phyloP scores from a whole-genome alignment of 2,113 vertebrate genomes.

The Catharus fuscescens region DNA sequence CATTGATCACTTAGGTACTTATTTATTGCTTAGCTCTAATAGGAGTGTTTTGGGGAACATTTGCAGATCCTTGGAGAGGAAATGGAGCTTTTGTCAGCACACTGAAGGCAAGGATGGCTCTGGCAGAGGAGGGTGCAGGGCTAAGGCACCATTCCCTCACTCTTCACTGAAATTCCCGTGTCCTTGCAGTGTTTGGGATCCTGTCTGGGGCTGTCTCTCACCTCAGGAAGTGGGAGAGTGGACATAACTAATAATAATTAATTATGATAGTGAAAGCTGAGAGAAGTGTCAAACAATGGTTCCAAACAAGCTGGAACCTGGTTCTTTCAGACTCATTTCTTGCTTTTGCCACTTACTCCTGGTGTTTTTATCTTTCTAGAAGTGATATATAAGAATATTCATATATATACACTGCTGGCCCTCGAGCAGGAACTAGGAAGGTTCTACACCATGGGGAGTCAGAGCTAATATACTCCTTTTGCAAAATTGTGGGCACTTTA shows the following conservation, averaged over 20 bases:
- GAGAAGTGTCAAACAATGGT: neutral
- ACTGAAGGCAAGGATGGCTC: neutral
- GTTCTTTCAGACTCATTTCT: neutral
- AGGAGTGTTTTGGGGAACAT: neutral
- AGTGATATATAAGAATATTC: neutral
- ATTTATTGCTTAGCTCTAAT: neutral
- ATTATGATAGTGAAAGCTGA: neutral
- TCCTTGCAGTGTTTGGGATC: neutral
- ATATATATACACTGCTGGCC: fast-evolving
- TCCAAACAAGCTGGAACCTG: neutral
- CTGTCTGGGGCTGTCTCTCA: neutral
- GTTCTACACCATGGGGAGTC: neutral
- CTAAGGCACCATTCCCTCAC: neutral
- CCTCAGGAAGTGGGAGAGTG: neutral
- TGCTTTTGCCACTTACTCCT: neutral
- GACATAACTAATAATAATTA: neutral
- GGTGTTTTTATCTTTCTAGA: neutral
- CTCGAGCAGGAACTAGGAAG: neutral
- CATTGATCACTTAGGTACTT: neutral
- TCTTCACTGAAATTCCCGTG: fast-evolving
- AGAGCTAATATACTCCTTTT: fast-evolving
- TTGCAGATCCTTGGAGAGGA: neutral
- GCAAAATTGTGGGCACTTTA: neutral
- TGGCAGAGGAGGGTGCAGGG: neutral
- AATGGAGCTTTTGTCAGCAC: neutral